Percentiles rank a stretch among this genome's conserved stretches.
Conservation (phyloP, 1,140 invertebrate species). For the Bombus breviceps region DNA sequence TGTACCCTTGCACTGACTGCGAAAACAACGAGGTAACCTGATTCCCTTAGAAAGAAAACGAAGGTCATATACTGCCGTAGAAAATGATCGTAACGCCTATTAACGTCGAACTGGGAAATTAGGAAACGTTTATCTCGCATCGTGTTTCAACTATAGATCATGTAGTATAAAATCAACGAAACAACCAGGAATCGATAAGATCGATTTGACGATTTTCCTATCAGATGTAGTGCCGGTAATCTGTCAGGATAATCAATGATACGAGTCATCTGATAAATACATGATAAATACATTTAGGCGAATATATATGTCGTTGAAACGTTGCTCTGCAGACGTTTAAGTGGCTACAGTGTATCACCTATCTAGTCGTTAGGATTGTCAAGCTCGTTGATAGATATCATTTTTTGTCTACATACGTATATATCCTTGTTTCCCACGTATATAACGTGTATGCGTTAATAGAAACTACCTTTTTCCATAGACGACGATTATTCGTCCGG, state of each 20-base stretch:
- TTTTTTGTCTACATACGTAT: background rate
- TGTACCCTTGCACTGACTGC: constrained; percentile 33
- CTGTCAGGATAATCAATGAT: constrained; percentile 3
- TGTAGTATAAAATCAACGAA: background rate
- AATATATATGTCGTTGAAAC: background rate
- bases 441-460: background rate
- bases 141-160: background rate
- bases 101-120: constrained; percentile 20
- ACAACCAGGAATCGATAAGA: constrained; percentile 21
- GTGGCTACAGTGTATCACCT: background rate
- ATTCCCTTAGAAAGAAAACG: constrained; percentile 25
- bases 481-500: background rate
- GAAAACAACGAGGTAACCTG: constrained; percentile 55
- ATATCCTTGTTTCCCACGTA: background rate
- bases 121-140: background rate
- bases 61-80: background rate
- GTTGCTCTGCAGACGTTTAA: background rate
- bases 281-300: too few species aligned
- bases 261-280: constrained; percentile 14
- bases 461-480: background rate
- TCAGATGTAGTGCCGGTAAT: constrained; percentile 10
- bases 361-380: constrained; percentile 13
- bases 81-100: constrained; percentile 2
- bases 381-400: background rate
- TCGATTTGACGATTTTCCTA: constrained; percentile 13